Evolutionary conservation across 2,113 vertebrate species (phyloP), one percentile per base, ranked within the genome.

Genomic region (Bos javanicus): DNA sequence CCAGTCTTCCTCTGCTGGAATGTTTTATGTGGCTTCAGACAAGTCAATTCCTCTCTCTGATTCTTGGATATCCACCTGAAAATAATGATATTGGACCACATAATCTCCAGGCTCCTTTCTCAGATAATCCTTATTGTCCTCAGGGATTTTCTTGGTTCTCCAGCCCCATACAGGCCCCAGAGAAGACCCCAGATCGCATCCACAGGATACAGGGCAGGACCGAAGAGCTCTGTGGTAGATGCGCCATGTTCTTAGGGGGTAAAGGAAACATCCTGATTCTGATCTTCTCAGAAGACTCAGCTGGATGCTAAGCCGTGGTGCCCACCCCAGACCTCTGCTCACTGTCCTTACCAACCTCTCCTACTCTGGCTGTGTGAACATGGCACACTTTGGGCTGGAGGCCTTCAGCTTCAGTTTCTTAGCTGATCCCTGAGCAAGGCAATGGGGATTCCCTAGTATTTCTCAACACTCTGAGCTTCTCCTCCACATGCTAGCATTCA

Each of bases 371-470:
- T 90, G 25, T 3, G 2, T 54, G 39, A 80, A 90, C 15, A 2
- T 7, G 4, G 25, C 6, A 2, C 6, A 6, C 19, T 78, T 67
- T 71, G 50, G 46, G 54, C 21, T 25, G 25, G 54, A 39, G 57
- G 17, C 2, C 33, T 67, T 56, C 52, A 48, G 71, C 94, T 98
- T 95, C 80, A 7, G 46, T 96, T 94, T 97, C 86, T 71, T 43
- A 23, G 82, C 87, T 57, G 43, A 30, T 80, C 59, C 90, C 39
- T 95, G 81, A 71, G 83, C 14, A 10, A 36, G 23, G 33, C 39
- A 21, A 12, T 64, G 95, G 97, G 85, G 81, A 92, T 94, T 64
- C 81, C 96, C 93, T 62, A 62, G 74, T 16, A 26, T 71, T 94
- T 96, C 91, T 92, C 50, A 39, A 59, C 48, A 26, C 52, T 10